phyloP scores from a whole-genome alignment of 2,888 invertebrate species.

The Sialis fuliginosa region DNA sequence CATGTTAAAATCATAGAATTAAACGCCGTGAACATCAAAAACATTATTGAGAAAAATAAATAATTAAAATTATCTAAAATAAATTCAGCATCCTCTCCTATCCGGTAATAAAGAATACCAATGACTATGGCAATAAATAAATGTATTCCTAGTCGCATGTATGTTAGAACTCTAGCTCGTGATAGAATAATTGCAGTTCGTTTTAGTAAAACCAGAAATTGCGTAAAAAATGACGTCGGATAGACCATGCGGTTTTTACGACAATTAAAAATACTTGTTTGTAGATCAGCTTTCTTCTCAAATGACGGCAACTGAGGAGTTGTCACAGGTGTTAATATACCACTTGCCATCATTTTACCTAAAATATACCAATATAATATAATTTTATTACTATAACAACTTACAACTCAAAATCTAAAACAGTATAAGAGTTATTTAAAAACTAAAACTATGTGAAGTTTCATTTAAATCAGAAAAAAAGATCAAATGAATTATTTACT shows the following conservation, averaged over 20 bases:
- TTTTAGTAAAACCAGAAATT: slow-evolving; percentile 39
- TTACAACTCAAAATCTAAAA: no score
- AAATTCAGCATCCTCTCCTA: slow-evolving; percentile 72
- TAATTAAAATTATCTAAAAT: slow-evolving; percentile 74
- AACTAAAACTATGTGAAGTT: no score
- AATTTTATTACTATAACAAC: neutral
- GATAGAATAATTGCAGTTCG: slow-evolving; percentile 43
- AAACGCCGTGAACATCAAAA: slow-evolving; percentile 87
- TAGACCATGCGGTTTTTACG: slow-evolving; percentile 21
- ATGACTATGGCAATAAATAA: slow-evolving; percentile 62
- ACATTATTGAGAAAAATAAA: slow-evolving; percentile 82
- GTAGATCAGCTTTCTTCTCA: slow-evolving; percentile 10
- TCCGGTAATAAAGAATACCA: slow-evolving; percentile 65
- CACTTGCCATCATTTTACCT: slow-evolving; percentile 33
- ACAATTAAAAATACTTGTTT: slow-evolving; percentile 11
- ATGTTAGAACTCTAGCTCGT: slow-evolving; percentile 56
- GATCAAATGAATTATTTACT: neutral
- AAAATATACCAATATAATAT: no score
- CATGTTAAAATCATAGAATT: slow-evolving; percentile 79
- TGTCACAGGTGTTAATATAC: slow-evolving; percentile 32
- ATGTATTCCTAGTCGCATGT: slow-evolving; percentile 64
- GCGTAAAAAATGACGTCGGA: slow-evolving; percentile 37
- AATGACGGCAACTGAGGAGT: slow-evolving; percentile 21
- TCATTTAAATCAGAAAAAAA: no score
- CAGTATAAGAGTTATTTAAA: no score